Conservation (phyloP, 2,113 vertebrate species). For the Nansenia antarctica region DNA sequence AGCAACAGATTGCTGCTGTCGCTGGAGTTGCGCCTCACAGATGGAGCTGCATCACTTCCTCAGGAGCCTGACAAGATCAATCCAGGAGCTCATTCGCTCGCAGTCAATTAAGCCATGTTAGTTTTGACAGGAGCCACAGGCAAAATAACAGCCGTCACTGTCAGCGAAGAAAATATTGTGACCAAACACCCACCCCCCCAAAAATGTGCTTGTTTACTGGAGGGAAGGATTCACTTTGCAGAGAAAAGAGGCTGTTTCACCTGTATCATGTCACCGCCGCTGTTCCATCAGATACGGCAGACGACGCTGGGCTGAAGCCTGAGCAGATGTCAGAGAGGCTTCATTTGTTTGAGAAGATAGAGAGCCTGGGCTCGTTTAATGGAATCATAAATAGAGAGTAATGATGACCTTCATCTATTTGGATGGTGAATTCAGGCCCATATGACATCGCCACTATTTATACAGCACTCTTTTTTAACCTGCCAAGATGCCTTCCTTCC, state of each 20-base stretch:
- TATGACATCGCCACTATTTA: conserved; percentile 31
- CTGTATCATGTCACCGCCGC: conserved; percentile 44
- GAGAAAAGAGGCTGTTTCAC: conserved; percentile 36
- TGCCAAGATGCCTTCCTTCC: conserved; percentile 19
- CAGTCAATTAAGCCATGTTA: conserved; percentile 79
- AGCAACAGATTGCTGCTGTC: conserved; percentile 74
- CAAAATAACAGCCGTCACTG: conserved; percentile 75
- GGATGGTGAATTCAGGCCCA: conserved; percentile 43
- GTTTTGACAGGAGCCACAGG: conserved; percentile 76
- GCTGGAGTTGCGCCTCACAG: conserved; percentile 69
- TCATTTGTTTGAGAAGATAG: conserved; percentile 50
- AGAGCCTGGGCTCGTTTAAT: conserved; percentile 34
- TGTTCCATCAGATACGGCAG: conserved; percentile 35
- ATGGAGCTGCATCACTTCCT: conserved; percentile 71
- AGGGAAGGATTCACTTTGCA: conserved; percentile 37
- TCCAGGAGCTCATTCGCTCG: conserved; percentile 73
- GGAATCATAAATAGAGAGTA: conserved; percentile 48
- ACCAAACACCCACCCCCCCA: conserved; percentile 60
- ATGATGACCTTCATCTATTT: conserved; percentile 59
- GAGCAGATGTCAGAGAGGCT: conserved; percentile 28
- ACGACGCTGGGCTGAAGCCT: conserved; percentile 21
- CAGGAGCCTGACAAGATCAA: conserved; percentile 71
- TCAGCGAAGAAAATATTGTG: conserved; percentile 68
- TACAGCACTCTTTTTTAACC: conserved; percentile 8
- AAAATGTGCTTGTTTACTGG: conserved; percentile 51